phyloP scores from a whole-genome alignment of 2,888 invertebrate genomes.

The Athalia cordata region DNA sequence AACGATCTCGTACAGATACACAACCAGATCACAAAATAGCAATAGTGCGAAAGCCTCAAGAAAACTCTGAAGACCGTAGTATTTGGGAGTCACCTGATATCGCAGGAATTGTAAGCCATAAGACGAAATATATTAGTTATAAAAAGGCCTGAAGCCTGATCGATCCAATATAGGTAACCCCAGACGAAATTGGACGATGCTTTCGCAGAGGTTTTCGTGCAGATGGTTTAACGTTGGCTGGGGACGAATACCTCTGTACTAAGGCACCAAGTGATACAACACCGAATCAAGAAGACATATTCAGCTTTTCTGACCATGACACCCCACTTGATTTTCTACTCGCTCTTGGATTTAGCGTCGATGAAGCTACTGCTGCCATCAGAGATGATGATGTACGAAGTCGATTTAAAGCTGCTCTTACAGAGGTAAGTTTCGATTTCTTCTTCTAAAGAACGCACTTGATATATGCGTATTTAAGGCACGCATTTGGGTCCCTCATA shows the following conservation, averaged over 20 bases:
- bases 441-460: conserved; percentile 31
- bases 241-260: conserved; percentile 53
- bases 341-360: conserved; percentile 62
- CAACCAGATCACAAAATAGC: not conserved
- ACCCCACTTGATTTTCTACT: conserved; percentile 61
- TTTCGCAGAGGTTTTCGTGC: conserved; percentile 61
- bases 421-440: conserved; percentile 54
- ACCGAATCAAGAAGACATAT: conserved; percentile 54
- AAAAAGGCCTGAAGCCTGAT: conserved; percentile 36
- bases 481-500: conserved; percentile 62
- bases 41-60: not conserved
- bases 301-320: conserved; percentile 62
- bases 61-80: not conserved
- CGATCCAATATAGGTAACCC: conserved; percentile 42
- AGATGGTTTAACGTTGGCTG: conserved; percentile 58
- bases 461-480: conserved; percentile 55
- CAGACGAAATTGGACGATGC: conserved; percentile 60
- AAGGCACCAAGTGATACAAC: conserved; percentile 35
- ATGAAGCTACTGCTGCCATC: conserved; percentile 62
- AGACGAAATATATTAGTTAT: conserved; percentile 48
- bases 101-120: conserved; percentile 59
- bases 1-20: not conserved
- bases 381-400: conserved; percentile 62
- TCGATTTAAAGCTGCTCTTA: conserved; percentile 60
- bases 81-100: conserved; percentile 53